Evolutionary conservation across 2,797 vertebrate genomes (phyloP), one percentile per base, ranked within the genome.

Genomic region (Numenius phaeopus): DNA sequence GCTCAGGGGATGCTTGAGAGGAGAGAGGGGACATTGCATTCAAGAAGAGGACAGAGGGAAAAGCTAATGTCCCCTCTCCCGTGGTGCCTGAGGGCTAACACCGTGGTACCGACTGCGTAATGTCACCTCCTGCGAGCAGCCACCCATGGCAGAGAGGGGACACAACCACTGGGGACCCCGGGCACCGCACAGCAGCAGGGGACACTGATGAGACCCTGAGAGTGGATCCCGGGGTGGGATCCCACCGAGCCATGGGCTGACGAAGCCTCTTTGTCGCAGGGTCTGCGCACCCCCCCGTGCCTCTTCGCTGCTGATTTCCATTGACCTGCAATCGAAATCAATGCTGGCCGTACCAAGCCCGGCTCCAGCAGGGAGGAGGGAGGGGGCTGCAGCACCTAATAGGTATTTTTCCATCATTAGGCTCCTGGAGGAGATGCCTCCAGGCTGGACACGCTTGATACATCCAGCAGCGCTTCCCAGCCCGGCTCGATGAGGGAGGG

Each of bases 131-230:
- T 32, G 23, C 3, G 0, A 3, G 34, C 61, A 49, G 47, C 59
- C 11, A 1, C 54, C 46, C 10, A 0, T 0, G 1, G 44, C 70
- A 21, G 54, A 21, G 52, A 26, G 10, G 23, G 29, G 47, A 44
- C 7, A 0, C 9, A 18, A 52, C 19, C 4, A 1, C 21, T 1
- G 0, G 57, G 32, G 32, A 50, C 44, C 37, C 37, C 0, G 0
- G 5, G n/a, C 34, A 19, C 50, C 2, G 0, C 6, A 0, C n/a
- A 29, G 50, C 23, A 7, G 5, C 61, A 3, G 49, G 24, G 49
- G 42, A 34, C 46, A 4, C 42, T 0, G 59, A 11, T 5, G 64
- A 21, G 59, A 73, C 42, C 39, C 87, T 1, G 4, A 21, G 50
- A 79, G 61, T 4, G 2, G 52, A 57, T 85, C 58, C 69, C 2